These are phyloP conservation scores for Pantherophis guttatus DNA, from an alignment of 2,113 vertebrate species.

Conservation along the genomic window DNA sequence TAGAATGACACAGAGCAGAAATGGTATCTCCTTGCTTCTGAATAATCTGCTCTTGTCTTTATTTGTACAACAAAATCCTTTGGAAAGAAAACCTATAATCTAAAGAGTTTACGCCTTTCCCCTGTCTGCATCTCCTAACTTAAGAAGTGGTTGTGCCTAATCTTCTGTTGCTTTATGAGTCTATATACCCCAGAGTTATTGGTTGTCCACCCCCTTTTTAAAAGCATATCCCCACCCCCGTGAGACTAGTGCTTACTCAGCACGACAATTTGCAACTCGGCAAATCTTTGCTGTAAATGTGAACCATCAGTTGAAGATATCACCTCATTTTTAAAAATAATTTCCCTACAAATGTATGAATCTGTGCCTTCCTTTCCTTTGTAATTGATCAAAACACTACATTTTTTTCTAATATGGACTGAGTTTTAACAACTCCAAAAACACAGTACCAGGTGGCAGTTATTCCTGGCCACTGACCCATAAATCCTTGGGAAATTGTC, in stretches of 20 bases:
- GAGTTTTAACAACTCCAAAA: slow-evolving; percentile 7
- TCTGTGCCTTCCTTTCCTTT: not conserved
- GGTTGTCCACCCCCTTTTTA: not conserved
- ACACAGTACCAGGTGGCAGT: not conserved
- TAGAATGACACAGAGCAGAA: not conserved
- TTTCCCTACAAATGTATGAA: not conserved
- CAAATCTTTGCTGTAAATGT: not conserved
- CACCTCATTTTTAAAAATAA: not conserved
- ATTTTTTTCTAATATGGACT: not conserved
- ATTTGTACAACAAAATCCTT: not conserved
- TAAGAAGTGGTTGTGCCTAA: not conserved
- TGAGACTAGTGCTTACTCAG: not conserved
- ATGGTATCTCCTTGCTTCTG: not conserved
- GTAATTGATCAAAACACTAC: not conserved
- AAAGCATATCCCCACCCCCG: not conserved
- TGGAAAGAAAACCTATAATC: not conserved
- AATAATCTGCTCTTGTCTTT: not conserved
- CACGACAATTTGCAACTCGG: not conserved
- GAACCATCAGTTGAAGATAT: not conserved
- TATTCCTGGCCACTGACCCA: slow-evolving; percentile 8
- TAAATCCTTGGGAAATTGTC: slow-evolving; percentile 2
- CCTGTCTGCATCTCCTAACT: not conserved
- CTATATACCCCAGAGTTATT: not conserved
- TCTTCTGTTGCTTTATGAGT: not conserved
- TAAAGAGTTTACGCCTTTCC: not conserved